phyloP scores from a whole-genome alignment of 2,888 invertebrate genomes.

The Cistogaster globosa region DNA sequence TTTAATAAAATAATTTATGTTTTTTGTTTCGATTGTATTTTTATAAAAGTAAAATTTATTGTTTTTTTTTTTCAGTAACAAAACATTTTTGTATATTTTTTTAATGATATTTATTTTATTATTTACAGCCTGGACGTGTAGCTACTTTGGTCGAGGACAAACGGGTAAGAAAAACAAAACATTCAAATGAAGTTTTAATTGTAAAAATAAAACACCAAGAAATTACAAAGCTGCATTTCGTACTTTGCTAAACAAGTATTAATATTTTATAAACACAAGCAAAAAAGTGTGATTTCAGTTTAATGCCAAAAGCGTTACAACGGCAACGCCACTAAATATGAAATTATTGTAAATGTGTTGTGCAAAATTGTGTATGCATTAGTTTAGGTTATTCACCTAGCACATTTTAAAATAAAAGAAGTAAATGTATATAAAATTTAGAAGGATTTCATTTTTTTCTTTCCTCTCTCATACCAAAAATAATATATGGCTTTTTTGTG shows the following conservation, averaged over 20 bases:
- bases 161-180: conserved; percentile 85
- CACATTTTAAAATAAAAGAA: no score
- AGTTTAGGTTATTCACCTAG: no score
- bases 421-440: no score
- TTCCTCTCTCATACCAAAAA: no score
- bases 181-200: background rate
- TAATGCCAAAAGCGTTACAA: no score
- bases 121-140: conserved; percentile 94
- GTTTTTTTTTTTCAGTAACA: background rate
- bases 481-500: conserved; percentile 39
- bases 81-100: background rate
- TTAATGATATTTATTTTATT: conserved; percentile 31
- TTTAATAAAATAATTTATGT: conserved; percentile 18
- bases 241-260: no score
- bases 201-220: background rate
- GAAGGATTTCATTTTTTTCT: no score
- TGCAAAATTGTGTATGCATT: no score
- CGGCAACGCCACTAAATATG: no score
- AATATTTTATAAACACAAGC: no score
- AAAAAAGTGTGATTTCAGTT: no score
- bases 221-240: background rate
- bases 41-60: conserved; percentile 16
- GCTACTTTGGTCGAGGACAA: conserved; percentile 92
- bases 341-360: no score
- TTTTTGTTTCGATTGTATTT: background rate